Conservation (phyloP, 2,797 vertebrate species). For the Hozukius guyotensis region DNA sequence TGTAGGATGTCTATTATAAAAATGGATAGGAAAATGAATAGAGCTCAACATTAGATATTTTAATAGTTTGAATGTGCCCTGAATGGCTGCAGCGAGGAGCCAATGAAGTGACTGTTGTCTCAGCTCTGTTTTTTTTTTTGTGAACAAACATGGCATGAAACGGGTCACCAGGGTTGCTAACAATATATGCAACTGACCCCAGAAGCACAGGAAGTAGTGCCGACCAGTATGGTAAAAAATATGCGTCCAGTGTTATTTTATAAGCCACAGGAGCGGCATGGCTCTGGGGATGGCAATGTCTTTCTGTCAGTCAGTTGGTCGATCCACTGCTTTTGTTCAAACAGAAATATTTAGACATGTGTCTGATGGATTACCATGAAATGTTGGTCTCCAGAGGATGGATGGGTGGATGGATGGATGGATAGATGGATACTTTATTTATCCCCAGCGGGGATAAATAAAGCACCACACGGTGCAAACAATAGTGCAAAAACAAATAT, state of each 20-base stretch:
- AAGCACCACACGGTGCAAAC: background rate
- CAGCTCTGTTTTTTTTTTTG: background rate
- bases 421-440: background rate
- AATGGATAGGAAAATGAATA: conserved; percentile 4
- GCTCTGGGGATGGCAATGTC: background rate
- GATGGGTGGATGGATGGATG: background rate
- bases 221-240: background rate
- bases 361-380: background rate
- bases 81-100: background rate
- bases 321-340: background rate
- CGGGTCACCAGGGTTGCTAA: background rate
- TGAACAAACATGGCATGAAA: background rate
- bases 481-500: background rate
- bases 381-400: background rate
- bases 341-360: background rate
- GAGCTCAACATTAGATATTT: background rate
- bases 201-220: background rate
- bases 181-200: background rate
- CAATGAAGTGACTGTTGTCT: background rate
- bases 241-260: background rate
- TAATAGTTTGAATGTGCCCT: conserved; percentile 6
- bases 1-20: conserved; percentile 17
- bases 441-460: background rate
- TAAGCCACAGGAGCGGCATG: background rate
- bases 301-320: background rate